Percentiles rank a stretch among this genome's conserved stretches.
phyloP scores from a whole-genome alignment of 2,113 vertebrate species.

The Pseudorectes ferrugineus region DNA sequence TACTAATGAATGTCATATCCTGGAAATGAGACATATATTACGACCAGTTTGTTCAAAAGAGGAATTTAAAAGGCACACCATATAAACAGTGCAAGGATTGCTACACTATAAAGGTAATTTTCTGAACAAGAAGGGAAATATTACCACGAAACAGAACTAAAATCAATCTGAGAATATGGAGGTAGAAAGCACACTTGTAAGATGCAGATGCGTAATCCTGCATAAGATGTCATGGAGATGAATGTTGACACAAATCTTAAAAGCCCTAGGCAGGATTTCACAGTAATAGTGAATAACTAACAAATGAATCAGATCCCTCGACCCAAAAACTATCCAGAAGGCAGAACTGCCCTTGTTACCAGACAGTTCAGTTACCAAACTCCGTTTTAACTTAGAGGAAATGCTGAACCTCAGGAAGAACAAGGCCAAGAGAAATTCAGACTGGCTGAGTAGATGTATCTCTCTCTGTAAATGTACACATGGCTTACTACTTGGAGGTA shows the following conservation, averaged over 20 bases:
- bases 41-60: neutral
- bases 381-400: neutral
- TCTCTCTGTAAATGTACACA: neutral
- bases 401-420: neutral
- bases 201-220: neutral
- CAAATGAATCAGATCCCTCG: neutral
- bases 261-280: slow-evolving; percentile 36
- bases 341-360: slow-evolving; percentile 16
- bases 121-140: neutral
- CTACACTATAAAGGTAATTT: neutral
- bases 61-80: neutral
- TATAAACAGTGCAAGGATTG: neutral
- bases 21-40: neutral
- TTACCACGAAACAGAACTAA: neutral
- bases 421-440: neutral
- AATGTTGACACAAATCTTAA: slow-evolving; percentile 31
- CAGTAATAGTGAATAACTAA: slow-evolving; percentile 18
- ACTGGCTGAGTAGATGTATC: neutral
- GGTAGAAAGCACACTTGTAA: neutral
- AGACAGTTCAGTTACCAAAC: neutral
- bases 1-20: neutral
- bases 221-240: neutral
- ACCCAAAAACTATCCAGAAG: slow-evolving; percentile 39
- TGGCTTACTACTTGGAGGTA: neutral
- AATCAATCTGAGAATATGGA: neutral